Evolutionary conservation across 2,113 vertebrate genomes (phyloP).

Genomic region (Prietella phreatophila): DNA sequence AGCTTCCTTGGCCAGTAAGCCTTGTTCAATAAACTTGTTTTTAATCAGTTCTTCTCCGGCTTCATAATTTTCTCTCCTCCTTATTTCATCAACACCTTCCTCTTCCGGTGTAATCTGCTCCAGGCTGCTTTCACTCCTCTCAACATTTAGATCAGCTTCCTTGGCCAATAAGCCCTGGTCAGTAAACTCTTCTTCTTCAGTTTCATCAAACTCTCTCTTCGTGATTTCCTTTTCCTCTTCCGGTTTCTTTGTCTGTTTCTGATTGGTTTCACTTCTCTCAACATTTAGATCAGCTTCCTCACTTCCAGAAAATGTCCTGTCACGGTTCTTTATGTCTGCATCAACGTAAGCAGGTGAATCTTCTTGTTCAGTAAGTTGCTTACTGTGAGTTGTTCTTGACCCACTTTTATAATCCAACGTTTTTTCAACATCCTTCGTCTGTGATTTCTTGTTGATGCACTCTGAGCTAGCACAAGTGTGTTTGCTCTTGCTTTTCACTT

Average conservation of each 20-base stretch:
- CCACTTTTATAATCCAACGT: background rate
- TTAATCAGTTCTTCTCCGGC: background rate
- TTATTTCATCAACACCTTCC: background rate
- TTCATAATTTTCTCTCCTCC: too few species aligned
- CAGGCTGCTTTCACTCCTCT: background rate
- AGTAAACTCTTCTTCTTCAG: background rate
- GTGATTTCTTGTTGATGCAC: background rate
- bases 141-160: background rate
- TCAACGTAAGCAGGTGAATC: background rate
- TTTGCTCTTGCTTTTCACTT: background rate
- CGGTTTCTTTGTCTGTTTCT: background rate
- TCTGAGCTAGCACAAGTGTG: background rate
- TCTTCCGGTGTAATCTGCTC: background rate
- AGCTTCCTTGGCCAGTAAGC: background rate
- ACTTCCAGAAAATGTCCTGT: slow-evolving; percentile 2
- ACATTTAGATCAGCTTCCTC: background rate
- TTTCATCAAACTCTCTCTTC: background rate
- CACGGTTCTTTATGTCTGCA: background rate
- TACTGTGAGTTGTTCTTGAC: background rate
- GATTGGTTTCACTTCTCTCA: background rate
- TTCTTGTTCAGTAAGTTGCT: background rate
- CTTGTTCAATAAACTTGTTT: background rate
- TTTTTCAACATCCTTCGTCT: background rate
- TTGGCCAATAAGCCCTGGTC: background rate
- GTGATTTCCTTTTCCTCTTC: background rate